Conservation (phyloP, 37 sponge, comb jelly and placozoan genomes). For the Agelas oroides region DNA sequence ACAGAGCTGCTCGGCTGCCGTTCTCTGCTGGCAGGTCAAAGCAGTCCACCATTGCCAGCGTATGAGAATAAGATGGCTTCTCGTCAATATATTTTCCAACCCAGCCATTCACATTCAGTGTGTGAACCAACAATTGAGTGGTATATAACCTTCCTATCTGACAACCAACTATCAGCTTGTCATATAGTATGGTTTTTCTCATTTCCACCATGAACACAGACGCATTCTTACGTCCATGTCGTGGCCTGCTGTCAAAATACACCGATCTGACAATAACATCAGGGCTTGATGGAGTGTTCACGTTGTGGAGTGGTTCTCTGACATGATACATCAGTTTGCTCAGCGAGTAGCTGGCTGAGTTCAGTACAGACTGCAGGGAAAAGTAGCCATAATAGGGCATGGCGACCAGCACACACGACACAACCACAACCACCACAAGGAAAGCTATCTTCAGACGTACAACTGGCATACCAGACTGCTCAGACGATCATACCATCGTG, state of each 20-base stretch:
- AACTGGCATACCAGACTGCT: too few relatives aligned
- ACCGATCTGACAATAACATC: not conserved
- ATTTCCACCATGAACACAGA: constrained; percentile 16
- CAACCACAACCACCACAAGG: too few relatives aligned
- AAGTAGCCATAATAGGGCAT: not conserved
- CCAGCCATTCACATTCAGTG: constrained; percentile 7
- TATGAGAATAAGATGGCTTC: not conserved
- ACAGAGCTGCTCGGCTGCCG: not conserved
- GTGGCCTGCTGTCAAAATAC: constrained; percentile 3
- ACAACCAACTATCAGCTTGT: not conserved
- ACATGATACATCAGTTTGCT: not conserved
- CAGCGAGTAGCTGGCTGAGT: not conserved
- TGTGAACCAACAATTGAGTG: not conserved
- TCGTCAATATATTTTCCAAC: not conserved
- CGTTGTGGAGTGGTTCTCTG: not conserved
- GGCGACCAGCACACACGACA: too few relatives aligned
- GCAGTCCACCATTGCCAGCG: constrained; percentile 19
- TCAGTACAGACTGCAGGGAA: not conserved
- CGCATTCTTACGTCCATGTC: not conserved
- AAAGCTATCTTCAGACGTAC: too few relatives aligned
- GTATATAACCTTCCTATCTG: not conserved
- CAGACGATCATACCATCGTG: too few relatives aligned
- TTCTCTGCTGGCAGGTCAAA: constrained; percentile 14
- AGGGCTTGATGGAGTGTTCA: not conserved
- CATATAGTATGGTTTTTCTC: not conserved